A percentile compares a stretch with the other conserved stretches of the same genome.
Conservation (phyloP, 35 echinoderm and acorn worm genomes). For the Heliocidaris erythrogramma region DNA sequence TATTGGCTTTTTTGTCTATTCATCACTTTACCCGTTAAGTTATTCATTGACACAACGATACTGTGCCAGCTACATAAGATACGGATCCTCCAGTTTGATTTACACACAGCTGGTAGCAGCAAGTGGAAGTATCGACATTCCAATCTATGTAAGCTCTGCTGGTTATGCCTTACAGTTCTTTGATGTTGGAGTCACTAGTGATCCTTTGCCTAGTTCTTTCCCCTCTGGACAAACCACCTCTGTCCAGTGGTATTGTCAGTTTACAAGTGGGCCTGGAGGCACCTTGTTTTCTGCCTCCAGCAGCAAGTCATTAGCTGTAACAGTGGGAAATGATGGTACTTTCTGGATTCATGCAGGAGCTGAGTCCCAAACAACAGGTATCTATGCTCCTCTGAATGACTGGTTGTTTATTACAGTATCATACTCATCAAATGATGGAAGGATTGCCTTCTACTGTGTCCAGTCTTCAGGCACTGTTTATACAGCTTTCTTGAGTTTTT, state of each 20-base stretch:
- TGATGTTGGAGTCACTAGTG: constrained; percentile 61
- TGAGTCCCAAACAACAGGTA: constrained; percentile 48
- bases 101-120: constrained; percentile 23
- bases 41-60: constrained; percentile 47
- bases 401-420: constrained; percentile 80
- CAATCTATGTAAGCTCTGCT: constrained; percentile 38
- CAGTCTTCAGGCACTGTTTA: constrained; percentile 43
- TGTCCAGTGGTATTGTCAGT: constrained; percentile 70
- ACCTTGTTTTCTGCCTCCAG: constrained; percentile 68
- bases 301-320: constrained; percentile 63
- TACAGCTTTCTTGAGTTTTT: neutral
- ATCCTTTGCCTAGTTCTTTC: constrained; percentile 43
- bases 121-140: constrained; percentile 27
- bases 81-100: constrained; percentile 52
- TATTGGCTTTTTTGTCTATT: constrained; percentile 65
- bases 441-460: constrained; percentile 63
- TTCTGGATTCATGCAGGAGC: constrained; percentile 66
- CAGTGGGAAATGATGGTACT: constrained; percentile 36
- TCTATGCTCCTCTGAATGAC: constrained; percentile 45
- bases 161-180: constrained; percentile 73
- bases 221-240: constrained; percentile 43
- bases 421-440: constrained; percentile 43
- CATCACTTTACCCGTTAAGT: constrained; percentile 50
- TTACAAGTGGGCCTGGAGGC: constrained; percentile 41
- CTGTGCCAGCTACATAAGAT: constrained; percentile 48